Percentiles rank a stretch among this genome's conserved stretches.
These are phyloP conservation scores for Oasisia sp. DNA, from an alignment of 2,888 invertebrate genomes.

Conservation along the genomic window DNA sequence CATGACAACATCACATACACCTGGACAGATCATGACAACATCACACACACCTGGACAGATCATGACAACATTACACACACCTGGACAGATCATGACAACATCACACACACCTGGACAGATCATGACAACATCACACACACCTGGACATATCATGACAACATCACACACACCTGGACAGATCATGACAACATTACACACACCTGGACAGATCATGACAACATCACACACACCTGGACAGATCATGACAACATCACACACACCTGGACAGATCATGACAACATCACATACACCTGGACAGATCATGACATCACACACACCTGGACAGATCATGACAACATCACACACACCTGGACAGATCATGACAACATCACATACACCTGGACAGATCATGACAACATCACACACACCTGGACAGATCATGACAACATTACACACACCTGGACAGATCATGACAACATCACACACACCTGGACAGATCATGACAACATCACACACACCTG, in stretches of 20 bases:
- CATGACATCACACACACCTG: slow-evolving; percentile 77
- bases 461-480: slow-evolving; percentile 79
- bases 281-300: slow-evolving; percentile 77
- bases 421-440: slow-evolving; percentile 77
- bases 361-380: slow-evolving; percentile 77
- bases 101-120: slow-evolving; percentile 77
- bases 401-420: slow-evolving; percentile 79
- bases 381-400: too few relatives aligned
- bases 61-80: too few relatives aligned
- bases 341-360: slow-evolving; percentile 79
- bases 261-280: too few relatives aligned
- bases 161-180: slow-evolving; percentile 77
- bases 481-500: slow-evolving; percentile 77
- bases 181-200: slow-evolving; percentile 78
- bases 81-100: slow-evolving; percentile 65
- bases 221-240: slow-evolving; percentile 77
- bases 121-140: slow-evolving; percentile 78
- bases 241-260: slow-evolving; percentile 78
- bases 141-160: too few relatives aligned
- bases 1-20: too few relatives aligned
- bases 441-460: too few relatives aligned
- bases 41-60: too few relatives aligned
- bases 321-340: too few relatives aligned
- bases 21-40: too few relatives aligned
- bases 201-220: too few relatives aligned